phyloP scores from a whole-genome alignment of 2,888 invertebrate genomes.

The Caenorhabditis sp. region DNA sequence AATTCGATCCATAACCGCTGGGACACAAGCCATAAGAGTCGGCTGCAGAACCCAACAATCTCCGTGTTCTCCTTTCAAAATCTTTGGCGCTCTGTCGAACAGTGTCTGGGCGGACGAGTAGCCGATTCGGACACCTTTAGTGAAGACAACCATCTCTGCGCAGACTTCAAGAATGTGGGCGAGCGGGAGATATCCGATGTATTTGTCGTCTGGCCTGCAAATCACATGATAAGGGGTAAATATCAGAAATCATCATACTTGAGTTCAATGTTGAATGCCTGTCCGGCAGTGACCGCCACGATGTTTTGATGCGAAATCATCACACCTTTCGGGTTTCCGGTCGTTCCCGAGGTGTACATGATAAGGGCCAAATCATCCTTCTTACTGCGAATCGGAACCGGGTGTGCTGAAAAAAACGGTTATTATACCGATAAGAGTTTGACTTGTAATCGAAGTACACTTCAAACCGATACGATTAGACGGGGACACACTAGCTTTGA shows the following conservation, averaged over 20 bases:
- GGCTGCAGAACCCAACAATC: slow-evolving; percentile 93
- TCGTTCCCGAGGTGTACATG: slow-evolving; percentile 99
- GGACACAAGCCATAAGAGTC: slow-evolving; percentile 95
- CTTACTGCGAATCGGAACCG: slow-evolving; percentile 82
- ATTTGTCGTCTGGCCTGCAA: slow-evolving; percentile 83
- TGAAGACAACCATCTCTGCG: slow-evolving; percentile 83
- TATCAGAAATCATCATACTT: slow-evolving; percentile 13
- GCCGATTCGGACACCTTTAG: slow-evolving; percentile 87
- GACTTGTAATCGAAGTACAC: background rate
- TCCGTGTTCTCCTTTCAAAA: slow-evolving; percentile 93
- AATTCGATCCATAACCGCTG: slow-evolving; percentile 96
- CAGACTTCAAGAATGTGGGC: slow-evolving; percentile 97
- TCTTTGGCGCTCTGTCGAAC: slow-evolving; percentile 86
- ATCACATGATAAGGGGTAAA: background rate
- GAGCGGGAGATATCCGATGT: slow-evolving; percentile 94
- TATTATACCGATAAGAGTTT: no score
- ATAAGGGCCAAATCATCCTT: slow-evolving; percentile 91
- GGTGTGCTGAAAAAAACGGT: slow-evolving; percentile 53
- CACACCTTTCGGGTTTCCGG: slow-evolving; percentile 84
- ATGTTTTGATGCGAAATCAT: slow-evolving; percentile 81
- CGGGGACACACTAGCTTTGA: slow-evolving; percentile 12
- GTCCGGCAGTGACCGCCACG: slow-evolving; percentile 81
- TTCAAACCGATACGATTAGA: slow-evolving; percentile 24
- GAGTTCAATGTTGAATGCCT: slow-evolving; percentile 73
- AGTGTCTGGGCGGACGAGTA: slow-evolving; percentile 94